A percentile compares a stretch with the other conserved stretches of the same genome.
These are phyloP conservation scores for Amiota minor DNA, from an alignment of 2,888 invertebrate genomes.

Conservation along the genomic window DNA sequence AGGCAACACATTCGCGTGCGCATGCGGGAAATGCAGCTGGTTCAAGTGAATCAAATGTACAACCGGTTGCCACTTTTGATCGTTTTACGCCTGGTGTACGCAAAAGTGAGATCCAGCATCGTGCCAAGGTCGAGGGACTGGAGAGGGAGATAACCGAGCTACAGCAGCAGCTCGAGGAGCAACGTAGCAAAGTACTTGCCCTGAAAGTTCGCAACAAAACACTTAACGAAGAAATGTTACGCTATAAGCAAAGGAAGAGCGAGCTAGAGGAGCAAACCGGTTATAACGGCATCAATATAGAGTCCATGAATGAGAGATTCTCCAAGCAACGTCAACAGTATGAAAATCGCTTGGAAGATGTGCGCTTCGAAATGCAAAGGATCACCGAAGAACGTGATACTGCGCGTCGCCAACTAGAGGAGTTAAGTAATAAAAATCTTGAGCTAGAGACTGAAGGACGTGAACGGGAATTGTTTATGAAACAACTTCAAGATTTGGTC, in stretches of 20 bases:
- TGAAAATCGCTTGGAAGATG: slow-evolving; percentile 63
- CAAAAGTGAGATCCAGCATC: slow-evolving; percentile 76
- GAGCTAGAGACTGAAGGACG: slow-evolving; percentile 57
- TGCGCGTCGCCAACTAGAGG: slow-evolving; percentile 54
- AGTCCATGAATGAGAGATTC: slow-evolving; percentile 75
- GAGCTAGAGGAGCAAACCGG: slow-evolving; percentile 78
- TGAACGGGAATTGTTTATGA: slow-evolving; percentile 56
- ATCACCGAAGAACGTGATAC: slow-evolving; percentile 54
- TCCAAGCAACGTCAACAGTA: slow-evolving; percentile 63
- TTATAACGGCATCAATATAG: slow-evolving; percentile 79
- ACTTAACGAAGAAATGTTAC: slow-evolving; percentile 78
- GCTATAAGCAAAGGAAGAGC: slow-evolving; percentile 77
- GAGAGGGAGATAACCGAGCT: slow-evolving; percentile 77
- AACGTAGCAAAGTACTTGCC: slow-evolving; percentile 80
- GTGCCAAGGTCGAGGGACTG: slow-evolving; percentile 77
- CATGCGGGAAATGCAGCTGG: not conserved
- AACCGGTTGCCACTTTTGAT: slow-evolving; percentile 50
- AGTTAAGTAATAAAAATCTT: slow-evolving; percentile 60
- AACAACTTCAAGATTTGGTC: slow-evolving; percentile 53
- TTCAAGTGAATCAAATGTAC: not conserved
- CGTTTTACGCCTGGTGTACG: slow-evolving; percentile 73
- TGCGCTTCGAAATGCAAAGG: slow-evolving; percentile 55
- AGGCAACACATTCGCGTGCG: slow-evolving; percentile 24
- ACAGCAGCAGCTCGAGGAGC: slow-evolving; percentile 76
- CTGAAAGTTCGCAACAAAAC: slow-evolving; percentile 80